Conservation (phyloP, 2,113 vertebrate genomes). For the Solea senegalensis region DNA sequence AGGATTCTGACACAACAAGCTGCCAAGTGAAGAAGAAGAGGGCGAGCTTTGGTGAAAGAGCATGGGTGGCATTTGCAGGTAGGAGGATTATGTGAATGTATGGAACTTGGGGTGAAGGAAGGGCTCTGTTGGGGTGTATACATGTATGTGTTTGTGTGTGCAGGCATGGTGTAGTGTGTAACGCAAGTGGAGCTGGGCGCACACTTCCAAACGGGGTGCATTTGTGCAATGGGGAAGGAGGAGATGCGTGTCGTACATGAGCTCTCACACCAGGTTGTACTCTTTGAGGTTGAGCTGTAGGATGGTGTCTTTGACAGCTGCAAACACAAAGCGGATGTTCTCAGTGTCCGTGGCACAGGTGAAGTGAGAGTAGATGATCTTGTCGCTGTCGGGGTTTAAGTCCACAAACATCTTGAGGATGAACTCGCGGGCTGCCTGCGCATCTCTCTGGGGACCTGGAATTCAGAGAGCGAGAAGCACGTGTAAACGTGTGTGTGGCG, state of each 20-base stretch:
- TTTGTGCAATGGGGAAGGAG: constrained; percentile 71
- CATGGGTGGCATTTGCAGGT: constrained; percentile 26
- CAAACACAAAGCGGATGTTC: constrained; percentile 99
- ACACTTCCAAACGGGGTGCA: constrained; percentile 62
- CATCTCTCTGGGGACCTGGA: constrained; percentile 91
- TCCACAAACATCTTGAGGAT: constrained; percentile 99
- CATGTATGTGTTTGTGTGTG: constrained; percentile 2
- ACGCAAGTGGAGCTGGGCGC: constrained; percentile 65
- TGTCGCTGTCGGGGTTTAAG: constrained; percentile 99
- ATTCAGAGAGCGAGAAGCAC: not conserved
- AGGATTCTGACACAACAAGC: constrained; percentile 70
- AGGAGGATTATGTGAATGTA: constrained; percentile 46
- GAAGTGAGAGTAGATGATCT: constrained; percentile 99
- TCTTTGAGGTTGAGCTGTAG: constrained; percentile 99
- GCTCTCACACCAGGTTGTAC: constrained; percentile 96
- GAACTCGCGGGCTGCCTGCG: constrained; percentile 95
- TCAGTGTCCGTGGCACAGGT: constrained; percentile 99
- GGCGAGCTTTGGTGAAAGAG: constrained; percentile 65
- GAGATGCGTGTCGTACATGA: constrained; percentile 32
- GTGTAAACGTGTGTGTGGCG: too few species aligned
- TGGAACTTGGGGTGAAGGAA: constrained; percentile 25
- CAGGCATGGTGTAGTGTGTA: constrained; percentile 66
- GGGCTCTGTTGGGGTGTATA: constrained; percentile 38
- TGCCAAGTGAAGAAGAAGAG: constrained; percentile 68
- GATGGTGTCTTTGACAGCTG: constrained; percentile 99